Base-by-base conservation (phyloP, 1,140 invertebrate species). In the Venustaconcha ellipsiformis region DNA sequence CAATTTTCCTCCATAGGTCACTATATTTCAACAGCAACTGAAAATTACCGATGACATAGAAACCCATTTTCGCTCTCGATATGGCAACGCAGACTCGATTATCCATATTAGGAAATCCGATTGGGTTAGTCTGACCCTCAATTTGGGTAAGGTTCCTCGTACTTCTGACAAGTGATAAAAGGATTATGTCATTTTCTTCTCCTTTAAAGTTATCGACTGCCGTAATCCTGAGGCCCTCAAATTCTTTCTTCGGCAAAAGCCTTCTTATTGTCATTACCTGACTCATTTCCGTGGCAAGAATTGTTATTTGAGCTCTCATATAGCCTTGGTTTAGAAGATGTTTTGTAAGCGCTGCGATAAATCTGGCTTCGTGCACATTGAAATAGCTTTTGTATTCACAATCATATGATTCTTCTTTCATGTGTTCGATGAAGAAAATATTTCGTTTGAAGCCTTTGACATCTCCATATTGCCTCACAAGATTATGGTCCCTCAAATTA, bases 11-110 rank as follows among this genome's bases (percentile, higher is more conserved):
- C 91, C 91, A 91, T 14, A 91, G 76, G 15, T 78, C 57, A 80
- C 78, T 88, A 17, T 86, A 79, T 37, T 79, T 59, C 17, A 70
- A 87, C 17, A 95, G 80, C 37, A 92, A 90, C 4, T 92, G 84
- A 80, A 95, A 92, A 87, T 95, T 95, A 57, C 94, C 93, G 78
- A 93, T 89, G n/a, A 92, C 88, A 79, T 90, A 94, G 58, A 93
- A 82, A 81, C 93, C 95, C 89, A 93, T 92, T 84, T 93, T 93
- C 0, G 95, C 95, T 80, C 95, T 89, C 0, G 95, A 96, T 8
- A 96, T 88, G 6, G 95, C 95, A 2, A 96, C 95, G 89, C 94
- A 95, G 63, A 96, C 92, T 67, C 95, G 89, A 89, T 96, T 96
- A 62, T 93, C 91, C 62, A 91, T 93, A 20, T 91, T 92, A 15